A percentile compares a stretch with the other conserved stretches of the same genome.
Conservation (phyloP, 2,888 invertebrate genomes). For the Daptonema setosum region DNA sequence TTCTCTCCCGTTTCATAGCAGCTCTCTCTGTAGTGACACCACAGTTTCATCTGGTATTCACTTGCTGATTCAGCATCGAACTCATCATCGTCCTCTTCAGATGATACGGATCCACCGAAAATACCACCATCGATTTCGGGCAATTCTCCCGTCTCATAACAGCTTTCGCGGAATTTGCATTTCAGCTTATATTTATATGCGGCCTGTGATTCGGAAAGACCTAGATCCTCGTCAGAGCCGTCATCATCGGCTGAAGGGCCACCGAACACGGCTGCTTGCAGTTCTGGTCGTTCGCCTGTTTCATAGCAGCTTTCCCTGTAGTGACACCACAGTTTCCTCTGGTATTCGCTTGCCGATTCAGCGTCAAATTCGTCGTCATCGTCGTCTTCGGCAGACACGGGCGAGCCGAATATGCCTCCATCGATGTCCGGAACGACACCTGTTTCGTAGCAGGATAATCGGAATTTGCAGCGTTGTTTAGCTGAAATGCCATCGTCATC, state of each 20-base stretch:
- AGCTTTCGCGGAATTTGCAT: constrained; percentile 19
- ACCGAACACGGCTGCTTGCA: neutral
- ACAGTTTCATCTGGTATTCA: neutral
- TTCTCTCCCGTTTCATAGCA: neutral
- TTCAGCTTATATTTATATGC: constrained; percentile 9
- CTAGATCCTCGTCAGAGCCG: neutral
- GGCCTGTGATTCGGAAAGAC: neutral
- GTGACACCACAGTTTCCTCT: neutral
- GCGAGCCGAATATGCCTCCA: neutral
- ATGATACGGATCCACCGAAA: neutral
- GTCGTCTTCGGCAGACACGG: neutral
- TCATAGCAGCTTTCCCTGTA: constrained; percentile 19
- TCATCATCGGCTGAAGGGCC: neutral
- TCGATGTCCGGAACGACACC: constrained; percentile 13
- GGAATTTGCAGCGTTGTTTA: constrained; percentile 21
- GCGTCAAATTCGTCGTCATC: neutral
- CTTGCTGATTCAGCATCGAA: neutral
- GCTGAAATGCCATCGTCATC: no score
- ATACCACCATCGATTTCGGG: neutral
- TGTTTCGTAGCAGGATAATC: constrained; percentile 17
- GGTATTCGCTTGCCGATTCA: neutral
- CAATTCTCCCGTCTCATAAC: constrained; percentile 15
- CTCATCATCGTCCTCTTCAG: neutral
- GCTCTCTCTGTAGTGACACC: neutral
- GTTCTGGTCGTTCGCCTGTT: constrained; percentile 2